These are phyloP conservation scores for Agelastica alni DNA, from an alignment of 2,888 invertebrate species.

Conservation along the genomic window DNA sequence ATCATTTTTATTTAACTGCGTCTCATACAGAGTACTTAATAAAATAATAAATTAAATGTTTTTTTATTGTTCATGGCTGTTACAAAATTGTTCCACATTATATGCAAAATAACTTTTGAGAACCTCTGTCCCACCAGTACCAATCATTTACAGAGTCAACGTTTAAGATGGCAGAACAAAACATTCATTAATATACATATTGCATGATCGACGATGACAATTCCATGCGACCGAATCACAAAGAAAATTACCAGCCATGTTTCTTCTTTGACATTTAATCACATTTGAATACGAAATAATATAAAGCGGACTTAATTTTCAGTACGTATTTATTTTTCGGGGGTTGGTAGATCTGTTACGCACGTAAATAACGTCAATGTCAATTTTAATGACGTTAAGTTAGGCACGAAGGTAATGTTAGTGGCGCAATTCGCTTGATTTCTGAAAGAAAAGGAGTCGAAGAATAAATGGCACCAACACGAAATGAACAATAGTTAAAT, in stretches of 20 bases:
- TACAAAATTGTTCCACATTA: too few relatives aligned
- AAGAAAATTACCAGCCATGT: conserved; percentile 34
- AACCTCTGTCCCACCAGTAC: conserved; percentile 9
- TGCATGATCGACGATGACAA: conserved; percentile 37
- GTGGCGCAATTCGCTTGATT: not conserved
- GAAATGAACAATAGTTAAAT: not conserved
- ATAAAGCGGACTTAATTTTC: conserved; percentile 24
- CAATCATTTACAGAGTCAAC: conserved; percentile 20
- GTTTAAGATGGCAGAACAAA: conserved; percentile 23
- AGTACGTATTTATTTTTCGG: conserved; percentile 14
- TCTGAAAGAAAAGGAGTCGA: not conserved
- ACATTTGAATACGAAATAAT: conserved; percentile 29
- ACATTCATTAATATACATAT: conserved; percentile 38
- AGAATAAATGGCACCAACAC: too few relatives aligned
- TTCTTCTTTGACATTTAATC: conserved; percentile 37
- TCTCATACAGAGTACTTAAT: too few relatives aligned
- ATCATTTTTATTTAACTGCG: too few relatives aligned
- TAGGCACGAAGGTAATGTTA: conserved; percentile 8
- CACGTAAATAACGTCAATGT: conserved; percentile 25
- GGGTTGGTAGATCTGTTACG: conserved; percentile 13
- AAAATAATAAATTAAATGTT: too few relatives aligned
- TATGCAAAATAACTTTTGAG: conserved; percentile 13
- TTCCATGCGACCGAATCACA: conserved; percentile 34
- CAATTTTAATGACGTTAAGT: conserved; percentile 23
- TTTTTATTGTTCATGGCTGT: too few relatives aligned